Conservation (phyloP, 2,888 invertebrate genomes). For the Netelia inedita region DNA sequence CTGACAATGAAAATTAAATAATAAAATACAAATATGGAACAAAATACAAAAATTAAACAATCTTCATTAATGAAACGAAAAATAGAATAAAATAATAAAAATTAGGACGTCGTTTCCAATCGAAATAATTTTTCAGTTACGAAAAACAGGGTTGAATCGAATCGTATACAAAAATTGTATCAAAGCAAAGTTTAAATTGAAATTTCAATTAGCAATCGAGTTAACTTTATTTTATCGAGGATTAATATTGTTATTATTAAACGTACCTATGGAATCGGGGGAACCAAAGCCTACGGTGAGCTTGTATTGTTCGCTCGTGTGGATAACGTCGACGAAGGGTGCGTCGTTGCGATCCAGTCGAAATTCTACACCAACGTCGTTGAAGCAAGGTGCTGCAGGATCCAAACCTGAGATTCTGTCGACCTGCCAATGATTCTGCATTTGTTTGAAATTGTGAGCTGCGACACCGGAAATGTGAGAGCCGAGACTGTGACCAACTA, state of each 20-base stretch:
- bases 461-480: conserved; percentile 88
- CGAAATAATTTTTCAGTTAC: not conserved
- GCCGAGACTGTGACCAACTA: conserved; percentile 88
- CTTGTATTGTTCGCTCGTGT: conserved; percentile 87
- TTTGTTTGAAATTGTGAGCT: conserved; percentile 86
- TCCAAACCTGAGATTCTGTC: conserved; percentile 87
- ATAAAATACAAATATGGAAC: not conserved
- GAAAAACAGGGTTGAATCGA: not conserved
- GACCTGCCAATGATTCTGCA: conserved; percentile 77
- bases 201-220: not conserved
- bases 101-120: not conserved
- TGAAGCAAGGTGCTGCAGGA: conserved; percentile 89
- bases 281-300: conserved; percentile 87
- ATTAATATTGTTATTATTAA: not conserved
- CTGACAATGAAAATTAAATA: no score
- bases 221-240: not conserved
- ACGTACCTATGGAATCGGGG: conserved; percentile 86
- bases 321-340: conserved; percentile 88
- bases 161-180: not conserved
- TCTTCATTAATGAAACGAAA: not conserved
- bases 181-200: not conserved
- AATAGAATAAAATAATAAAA: not conserved
- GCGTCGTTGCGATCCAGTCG: conserved; percentile 87
- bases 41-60: not conserved
- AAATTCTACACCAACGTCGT: conserved; percentile 84